phyloP scores from a whole-genome alignment of 2,888 invertebrate genomes.

The Willowsia nigromaculata region DNA sequence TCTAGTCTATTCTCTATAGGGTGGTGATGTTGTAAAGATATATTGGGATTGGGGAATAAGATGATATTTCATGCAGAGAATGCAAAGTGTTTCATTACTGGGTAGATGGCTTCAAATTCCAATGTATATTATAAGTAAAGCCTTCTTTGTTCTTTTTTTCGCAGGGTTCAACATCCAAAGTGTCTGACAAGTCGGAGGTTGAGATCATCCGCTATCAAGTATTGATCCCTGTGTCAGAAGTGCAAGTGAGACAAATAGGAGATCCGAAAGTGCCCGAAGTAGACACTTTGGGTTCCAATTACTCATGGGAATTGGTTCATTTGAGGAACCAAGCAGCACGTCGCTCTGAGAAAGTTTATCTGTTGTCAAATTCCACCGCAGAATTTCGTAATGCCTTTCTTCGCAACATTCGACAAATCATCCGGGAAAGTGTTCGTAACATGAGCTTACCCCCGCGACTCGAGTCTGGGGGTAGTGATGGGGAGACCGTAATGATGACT shows the following conservation, averaged over 20 bases:
- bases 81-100: background rate
- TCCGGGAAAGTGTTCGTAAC: slow-evolving; percentile 96
- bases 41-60: too few species aligned
- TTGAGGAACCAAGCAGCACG: slow-evolving; percentile 95
- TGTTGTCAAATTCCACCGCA: slow-evolving; percentile 94
- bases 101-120: too few species aligned
- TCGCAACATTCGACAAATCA: slow-evolving; percentile 97
- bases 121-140: slow-evolving; percentile 4
- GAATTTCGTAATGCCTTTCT: slow-evolving; percentile 98
- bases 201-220: slow-evolving; percentile 98
- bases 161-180: slow-evolving; percentile 93
- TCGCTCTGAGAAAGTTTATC: slow-evolving; percentile 97
- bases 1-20: too few species aligned
- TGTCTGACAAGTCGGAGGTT: slow-evolving; percentile 88
- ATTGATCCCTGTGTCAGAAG: slow-evolving; percentile 97
- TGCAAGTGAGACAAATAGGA: slow-evolving; percentile 96
- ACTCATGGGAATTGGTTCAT: slow-evolving; percentile 98
- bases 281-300: slow-evolving; percentile 84
- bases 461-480: slow-evolving; percentile 63
- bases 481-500: slow-evolving; percentile 46
- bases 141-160: slow-evolving; percentile 75
- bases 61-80: background rate
- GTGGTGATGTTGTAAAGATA: too few species aligned
- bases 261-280: slow-evolving; percentile 92
- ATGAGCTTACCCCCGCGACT: slow-evolving; percentile 93